Percentiles rank a stretch among this genome's conserved stretches.
Evolutionary conservation across 2,797 vertebrate genomes (phyloP).

Genomic region (Pygocentrus nattereri): DNA sequence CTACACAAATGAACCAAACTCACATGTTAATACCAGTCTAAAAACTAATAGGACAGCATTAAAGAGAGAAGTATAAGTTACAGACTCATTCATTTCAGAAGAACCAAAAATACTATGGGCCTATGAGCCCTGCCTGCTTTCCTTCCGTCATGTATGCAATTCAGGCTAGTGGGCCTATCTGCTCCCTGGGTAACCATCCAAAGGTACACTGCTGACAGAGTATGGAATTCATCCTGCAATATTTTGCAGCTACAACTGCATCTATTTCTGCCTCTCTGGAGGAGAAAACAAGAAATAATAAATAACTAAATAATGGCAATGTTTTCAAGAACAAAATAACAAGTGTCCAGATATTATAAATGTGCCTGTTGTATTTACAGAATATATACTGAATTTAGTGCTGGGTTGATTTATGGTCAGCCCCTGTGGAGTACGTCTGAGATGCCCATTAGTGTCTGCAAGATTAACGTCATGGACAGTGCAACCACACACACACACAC

Average conservation of each 20-base stretch:
- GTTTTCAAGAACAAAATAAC: no score
- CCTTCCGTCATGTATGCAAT: slow-evolving; percentile 39
- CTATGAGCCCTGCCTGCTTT: slow-evolving; percentile 12
- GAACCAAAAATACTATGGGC: slow-evolving; percentile 41
- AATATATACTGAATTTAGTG: no score
- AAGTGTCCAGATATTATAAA: no score
- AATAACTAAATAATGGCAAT: no score
- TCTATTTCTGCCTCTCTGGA: not conserved
- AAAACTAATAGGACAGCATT: not conserved
- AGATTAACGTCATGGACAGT: not conserved
- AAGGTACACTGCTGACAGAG: not conserved
- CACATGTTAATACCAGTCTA: not conserved
- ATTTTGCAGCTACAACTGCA: slow-evolving; percentile 2
- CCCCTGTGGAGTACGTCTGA: not conserved
- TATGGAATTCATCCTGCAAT: not conserved
- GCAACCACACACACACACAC: slow-evolving; percentile 11
- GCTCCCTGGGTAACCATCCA: slow-evolving; percentile 7
- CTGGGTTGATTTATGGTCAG: not conserved
- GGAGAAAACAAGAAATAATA: not conserved
- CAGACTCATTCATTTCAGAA: not conserved
- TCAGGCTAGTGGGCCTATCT: slow-evolving; percentile 34
- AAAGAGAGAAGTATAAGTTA: not conserved
- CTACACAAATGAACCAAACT: not conserved
- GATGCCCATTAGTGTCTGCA: not conserved
- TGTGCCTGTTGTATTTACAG: no score